These are phyloP conservation scores for Doryteuthis pealeii DNA, from an alignment of 1,140 invertebrate species.

Conservation along the genomic window DNA sequence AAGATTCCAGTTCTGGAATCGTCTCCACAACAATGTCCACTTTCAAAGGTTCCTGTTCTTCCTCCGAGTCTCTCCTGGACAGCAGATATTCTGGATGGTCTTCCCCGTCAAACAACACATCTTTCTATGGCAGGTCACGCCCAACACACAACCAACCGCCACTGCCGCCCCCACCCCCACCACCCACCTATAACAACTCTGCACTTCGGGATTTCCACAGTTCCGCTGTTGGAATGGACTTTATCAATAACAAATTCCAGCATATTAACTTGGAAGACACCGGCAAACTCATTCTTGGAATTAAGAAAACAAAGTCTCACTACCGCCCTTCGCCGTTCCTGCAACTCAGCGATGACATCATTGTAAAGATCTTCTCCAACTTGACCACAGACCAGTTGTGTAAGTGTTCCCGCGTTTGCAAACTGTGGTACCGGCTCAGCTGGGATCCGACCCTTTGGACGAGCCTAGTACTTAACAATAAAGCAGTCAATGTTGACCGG, in stretches of 20 bases:
- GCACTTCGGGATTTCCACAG: slow-evolving; percentile 22
- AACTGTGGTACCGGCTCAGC: slow-evolving; percentile 76
- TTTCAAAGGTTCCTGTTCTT: slow-evolving; percentile 41
- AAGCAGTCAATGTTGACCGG: slow-evolving; percentile 70
- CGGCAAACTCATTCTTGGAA: slow-evolving; percentile 23
- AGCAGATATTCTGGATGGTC: slow-evolving; percentile 23
- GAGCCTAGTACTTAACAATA: slow-evolving; percentile 69
- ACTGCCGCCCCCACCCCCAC: slow-evolving; percentile 14
- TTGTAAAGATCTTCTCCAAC: slow-evolving; percentile 71
- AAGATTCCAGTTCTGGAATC: slow-evolving; percentile 58
- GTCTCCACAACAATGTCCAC: slow-evolving; percentile 48
- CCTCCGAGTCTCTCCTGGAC: slow-evolving; percentile 22
- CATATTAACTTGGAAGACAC: slow-evolving; percentile 38
- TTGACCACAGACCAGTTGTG: slow-evolving; percentile 79
- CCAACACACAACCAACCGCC: slow-evolving; percentile 21
- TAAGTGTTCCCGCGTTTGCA: slow-evolving; percentile 77
- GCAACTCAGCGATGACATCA: slow-evolving; percentile 63
- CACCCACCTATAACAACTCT: slow-evolving; percentile 26
- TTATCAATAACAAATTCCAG: slow-evolving; percentile 33
- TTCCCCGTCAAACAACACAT: slow-evolving; percentile 23
- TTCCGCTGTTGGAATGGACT: slow-evolving; percentile 23
- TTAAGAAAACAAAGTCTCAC: slow-evolving; percentile 31
- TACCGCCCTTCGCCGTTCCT: slow-evolving; percentile 45
- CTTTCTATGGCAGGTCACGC: slow-evolving; percentile 16
- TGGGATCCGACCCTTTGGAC: slow-evolving; percentile 77